A percentile compares a stretch with the other conserved stretches of the same genome.
These are phyloP conservation scores for Polyodon spathula DNA, from an alignment of 2,113 vertebrate species.

Conservation along the genomic window DNA sequence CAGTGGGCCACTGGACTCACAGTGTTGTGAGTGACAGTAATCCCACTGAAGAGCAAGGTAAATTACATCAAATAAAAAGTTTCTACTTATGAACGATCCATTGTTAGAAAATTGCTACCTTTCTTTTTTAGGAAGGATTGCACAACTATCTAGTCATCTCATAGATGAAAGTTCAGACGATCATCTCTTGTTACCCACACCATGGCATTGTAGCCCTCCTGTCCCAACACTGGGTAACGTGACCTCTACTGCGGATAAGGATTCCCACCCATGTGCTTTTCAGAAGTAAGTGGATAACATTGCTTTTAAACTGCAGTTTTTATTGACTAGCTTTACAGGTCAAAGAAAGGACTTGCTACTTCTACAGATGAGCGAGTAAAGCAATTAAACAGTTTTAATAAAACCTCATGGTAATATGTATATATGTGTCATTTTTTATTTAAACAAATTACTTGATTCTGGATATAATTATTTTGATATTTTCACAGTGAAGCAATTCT, in stretches of 20 bases:
- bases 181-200: constrained; percentile 23
- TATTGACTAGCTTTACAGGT: background rate
- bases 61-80: background rate
- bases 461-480: constrained; percentile 10
- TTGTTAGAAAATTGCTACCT: background rate
- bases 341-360: too few species aligned
- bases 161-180: constrained; percentile 1
- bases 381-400: background rate
- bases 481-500: constrained; percentile 46
- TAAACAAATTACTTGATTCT: too few species aligned
- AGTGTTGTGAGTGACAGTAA: background rate
- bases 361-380: too few species aligned
- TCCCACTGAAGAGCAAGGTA: constrained; percentile 6
- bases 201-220: constrained; percentile 17
- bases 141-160: constrained; percentile 6
- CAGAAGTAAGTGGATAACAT: constrained; percentile 38
- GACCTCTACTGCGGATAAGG: background rate
- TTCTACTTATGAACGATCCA: background rate
- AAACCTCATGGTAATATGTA: background rate
- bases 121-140: constrained; percentile 20
- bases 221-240: constrained; percentile 13
- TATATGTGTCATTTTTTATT: background rate
- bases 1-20: background rate
- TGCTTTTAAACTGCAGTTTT: background rate
- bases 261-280: constrained; percentile 39